phyloP scores from a whole-genome alignment of 2,888 invertebrate genomes.

The Onchidella celtica region DNA sequence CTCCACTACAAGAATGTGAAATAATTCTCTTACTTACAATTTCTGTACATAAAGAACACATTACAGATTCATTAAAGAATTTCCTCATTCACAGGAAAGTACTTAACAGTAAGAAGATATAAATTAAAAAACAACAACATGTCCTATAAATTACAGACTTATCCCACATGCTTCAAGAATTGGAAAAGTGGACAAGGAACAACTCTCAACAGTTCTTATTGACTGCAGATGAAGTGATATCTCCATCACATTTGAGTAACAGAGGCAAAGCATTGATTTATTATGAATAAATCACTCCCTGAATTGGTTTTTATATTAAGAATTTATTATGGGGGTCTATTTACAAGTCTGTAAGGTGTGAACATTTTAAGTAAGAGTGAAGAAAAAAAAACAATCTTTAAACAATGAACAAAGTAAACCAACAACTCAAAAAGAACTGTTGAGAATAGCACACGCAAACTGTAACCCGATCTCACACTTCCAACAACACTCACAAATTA shows the following conservation, averaged over 20 bases:
- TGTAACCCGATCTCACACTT: too few relatives aligned
- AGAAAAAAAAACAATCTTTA: background rate
- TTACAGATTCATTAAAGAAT: background rate
- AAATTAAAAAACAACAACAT: background rate
- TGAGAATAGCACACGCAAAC: background rate
- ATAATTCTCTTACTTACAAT: background rate
- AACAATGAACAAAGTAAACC: background rate
- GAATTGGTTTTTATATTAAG: conserved; percentile 1
- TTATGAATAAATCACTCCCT: conserved; percentile 33
- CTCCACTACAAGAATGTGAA: too few relatives aligned
- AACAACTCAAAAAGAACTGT: background rate
- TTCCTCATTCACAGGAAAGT: background rate
- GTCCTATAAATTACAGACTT: background rate
- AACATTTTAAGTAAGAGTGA: too few relatives aligned
- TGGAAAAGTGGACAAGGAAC: too few relatives aligned
- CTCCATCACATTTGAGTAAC: background rate
- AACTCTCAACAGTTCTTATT: background rate
- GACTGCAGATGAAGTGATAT: background rate
- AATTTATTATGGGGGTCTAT: conserved; percentile 1
- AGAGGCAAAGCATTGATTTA: conserved; percentile 1
- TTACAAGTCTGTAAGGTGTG: conserved; percentile 4
- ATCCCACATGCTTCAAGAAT: too few relatives aligned
- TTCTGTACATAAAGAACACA: background rate
- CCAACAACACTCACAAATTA: too few relatives aligned
- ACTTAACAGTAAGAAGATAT: background rate